phyloP scores from a whole-genome alignment of 1,140 invertebrate species.

The Trinorchestia longiramus region DNA sequence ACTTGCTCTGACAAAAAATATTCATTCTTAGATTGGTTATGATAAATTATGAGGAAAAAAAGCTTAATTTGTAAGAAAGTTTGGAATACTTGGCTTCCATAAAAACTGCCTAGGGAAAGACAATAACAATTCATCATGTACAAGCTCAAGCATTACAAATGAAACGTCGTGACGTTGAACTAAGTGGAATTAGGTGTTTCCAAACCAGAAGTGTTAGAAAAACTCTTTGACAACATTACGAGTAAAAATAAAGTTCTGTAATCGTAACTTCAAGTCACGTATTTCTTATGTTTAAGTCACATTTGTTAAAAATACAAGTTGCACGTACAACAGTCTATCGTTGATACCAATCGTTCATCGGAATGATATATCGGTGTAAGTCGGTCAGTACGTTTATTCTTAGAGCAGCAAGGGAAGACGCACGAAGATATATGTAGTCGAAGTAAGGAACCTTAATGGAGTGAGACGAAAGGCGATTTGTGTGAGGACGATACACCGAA shows the following conservation, averaged over 20 bases:
- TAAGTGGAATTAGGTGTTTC: neutral
- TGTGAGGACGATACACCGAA: conserved; percentile 53
- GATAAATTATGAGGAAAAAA: neutral
- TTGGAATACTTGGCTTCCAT: neutral
- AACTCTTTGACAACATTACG: neutral
- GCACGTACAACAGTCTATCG: neutral
- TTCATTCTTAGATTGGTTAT: neutral
- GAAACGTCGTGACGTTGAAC: neutral
- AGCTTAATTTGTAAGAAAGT: neutral
- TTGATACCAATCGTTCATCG: neutral
- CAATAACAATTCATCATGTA: neutral
- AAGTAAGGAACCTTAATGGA: conserved; percentile 55
- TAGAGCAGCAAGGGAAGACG: conserved; percentile 48
- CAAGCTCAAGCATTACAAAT: neutral
- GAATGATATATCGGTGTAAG: neutral
- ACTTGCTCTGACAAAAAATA: neutral
- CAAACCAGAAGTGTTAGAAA: neutral
- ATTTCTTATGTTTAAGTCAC: neutral
- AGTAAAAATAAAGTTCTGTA: neutral
- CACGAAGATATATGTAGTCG: conserved; percentile 47
- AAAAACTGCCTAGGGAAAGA: neutral
- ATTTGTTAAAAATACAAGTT: neutral
- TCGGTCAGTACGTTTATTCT: conserved; percentile 22
- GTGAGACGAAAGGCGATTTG: conserved; percentile 53
- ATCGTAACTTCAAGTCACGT: neutral